These are phyloP conservation scores for Holacanthella duospinosa DNA, from an alignment of 2,888 invertebrate genomes.

Conservation along the genomic window DNA sequence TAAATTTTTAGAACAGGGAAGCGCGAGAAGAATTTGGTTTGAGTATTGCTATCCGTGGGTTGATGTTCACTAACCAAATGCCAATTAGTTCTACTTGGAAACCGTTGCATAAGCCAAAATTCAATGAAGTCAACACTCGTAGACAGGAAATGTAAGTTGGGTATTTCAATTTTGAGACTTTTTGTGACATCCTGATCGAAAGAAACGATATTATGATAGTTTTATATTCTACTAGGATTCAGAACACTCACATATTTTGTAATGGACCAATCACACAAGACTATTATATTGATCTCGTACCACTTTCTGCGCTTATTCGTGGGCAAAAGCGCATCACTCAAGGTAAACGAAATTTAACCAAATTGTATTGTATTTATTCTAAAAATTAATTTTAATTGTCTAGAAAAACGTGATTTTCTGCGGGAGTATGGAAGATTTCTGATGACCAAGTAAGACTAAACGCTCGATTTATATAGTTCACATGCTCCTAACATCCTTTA, in stretches of 20 bases:
- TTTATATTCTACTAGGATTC: background rate
- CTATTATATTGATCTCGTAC: background rate
- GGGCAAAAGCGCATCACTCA: background rate
- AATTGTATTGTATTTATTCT: too few species aligned
- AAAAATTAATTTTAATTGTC: background rate
- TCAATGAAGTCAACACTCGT: constrained; percentile 15
- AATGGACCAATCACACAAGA: background rate
- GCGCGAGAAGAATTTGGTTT: constrained; percentile 24
- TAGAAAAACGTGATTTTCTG: background rate
- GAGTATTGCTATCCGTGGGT: constrained; percentile 23
- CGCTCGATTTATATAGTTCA: too few species aligned
- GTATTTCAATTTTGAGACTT: too few species aligned
- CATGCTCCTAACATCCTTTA: too few species aligned
- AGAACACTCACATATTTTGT: background rate
- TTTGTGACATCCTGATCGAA: too few species aligned
- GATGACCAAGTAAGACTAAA: background rate
- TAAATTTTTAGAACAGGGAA: constrained; percentile 20
- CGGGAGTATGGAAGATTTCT: background rate
- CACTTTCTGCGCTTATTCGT: background rate
- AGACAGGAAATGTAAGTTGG: constrained; percentile 17
- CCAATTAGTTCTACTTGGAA: constrained; percentile 17
- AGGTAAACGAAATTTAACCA: too few species aligned
- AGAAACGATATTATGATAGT: too few species aligned
- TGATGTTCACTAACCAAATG: constrained; percentile 27
- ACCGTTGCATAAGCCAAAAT: constrained; percentile 26